Evolutionary conservation across 2,888 invertebrate species (phyloP).

Genomic region (Drosophila ezoana): DNA sequence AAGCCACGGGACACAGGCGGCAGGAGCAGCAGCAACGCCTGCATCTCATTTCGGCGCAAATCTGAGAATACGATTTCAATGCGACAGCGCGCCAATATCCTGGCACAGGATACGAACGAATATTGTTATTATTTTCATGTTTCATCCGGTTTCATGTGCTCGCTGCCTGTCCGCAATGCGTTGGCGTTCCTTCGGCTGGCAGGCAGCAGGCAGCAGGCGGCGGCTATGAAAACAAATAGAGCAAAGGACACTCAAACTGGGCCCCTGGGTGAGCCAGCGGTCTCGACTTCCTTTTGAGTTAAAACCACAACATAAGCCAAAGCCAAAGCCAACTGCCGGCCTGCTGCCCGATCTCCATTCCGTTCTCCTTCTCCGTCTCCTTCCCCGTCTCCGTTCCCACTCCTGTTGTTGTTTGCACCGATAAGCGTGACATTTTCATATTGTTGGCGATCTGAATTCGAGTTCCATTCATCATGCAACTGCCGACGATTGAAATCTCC

Average conservation of each 20-base stretch:
- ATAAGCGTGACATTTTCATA: slow-evolving; percentile 84
- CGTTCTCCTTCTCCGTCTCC: slow-evolving; percentile 24
- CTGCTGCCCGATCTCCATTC: slow-evolving; percentile 1
- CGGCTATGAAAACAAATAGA: slow-evolving; percentile 49
- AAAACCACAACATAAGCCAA: slow-evolving; percentile 70
- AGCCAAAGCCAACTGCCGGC: slow-evolving; percentile 44
- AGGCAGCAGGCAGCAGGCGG: slow-evolving; percentile 17
- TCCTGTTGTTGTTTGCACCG: slow-evolving; percentile 33
- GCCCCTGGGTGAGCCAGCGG: slow-evolving; percentile 48
- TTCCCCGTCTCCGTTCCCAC: neutral
- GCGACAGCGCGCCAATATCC: slow-evolving; percentile 69
- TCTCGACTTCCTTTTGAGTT: slow-evolving; percentile 60
- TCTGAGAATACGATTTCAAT: slow-evolving; percentile 58
- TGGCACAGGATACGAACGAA: slow-evolving; percentile 73
- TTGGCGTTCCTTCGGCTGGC: slow-evolving; percentile 4
- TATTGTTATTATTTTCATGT: slow-evolving; percentile 74
- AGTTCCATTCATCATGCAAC: slow-evolving; percentile 56
- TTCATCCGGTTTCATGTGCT: slow-evolving; percentile 69
- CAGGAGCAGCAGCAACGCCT: slow-evolving; percentile 58
- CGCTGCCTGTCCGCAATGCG: slow-evolving; percentile 24
- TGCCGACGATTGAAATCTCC: slow-evolving; percentile 64
- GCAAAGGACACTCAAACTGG: slow-evolving; percentile 39
- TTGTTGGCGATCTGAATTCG: slow-evolving; percentile 73
- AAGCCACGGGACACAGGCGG: slow-evolving; percentile 41
- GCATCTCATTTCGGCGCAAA: slow-evolving; percentile 72